Evolutionary conservation across 2,797 vertebrate species (phyloP).

Genomic region (Peromyscus nudipes): DNA sequence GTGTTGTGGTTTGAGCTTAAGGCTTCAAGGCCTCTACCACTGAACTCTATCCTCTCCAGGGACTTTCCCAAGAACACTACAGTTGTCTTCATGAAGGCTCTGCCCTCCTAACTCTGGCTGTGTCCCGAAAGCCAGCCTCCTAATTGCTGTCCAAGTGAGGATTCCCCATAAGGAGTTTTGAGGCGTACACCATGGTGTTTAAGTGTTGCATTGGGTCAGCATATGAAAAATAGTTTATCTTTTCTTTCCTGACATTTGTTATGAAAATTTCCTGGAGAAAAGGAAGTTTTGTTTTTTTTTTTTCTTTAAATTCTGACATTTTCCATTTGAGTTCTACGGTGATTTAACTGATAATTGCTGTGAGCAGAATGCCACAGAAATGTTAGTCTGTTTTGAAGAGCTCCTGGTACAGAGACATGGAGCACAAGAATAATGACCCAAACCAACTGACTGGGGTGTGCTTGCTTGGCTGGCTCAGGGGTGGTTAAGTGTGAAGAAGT

Average conservation of each 20-base stretch:
- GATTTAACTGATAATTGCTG: neutral
- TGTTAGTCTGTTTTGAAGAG: neutral
- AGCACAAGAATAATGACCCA: neutral
- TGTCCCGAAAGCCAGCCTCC: neutral
- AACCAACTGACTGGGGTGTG: neutral
- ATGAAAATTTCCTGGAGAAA: slow-evolving; percentile 14
- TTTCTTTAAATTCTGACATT: neutral
- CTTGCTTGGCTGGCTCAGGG: neutral
- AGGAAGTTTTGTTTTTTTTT: neutral
- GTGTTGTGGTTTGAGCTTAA: neutral
- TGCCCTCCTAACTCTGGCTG: neutral
- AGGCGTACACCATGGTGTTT: neutral
- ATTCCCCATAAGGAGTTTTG: neutral
- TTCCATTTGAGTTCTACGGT: neutral
- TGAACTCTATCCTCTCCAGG: neutral
- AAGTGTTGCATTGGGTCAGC: neutral
- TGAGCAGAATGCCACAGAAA: neutral
- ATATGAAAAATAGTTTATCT: slow-evolving; percentile 1
- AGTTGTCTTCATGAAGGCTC: neutral
- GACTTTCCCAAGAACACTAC: neutral
- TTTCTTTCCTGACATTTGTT: neutral
- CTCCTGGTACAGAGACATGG: neutral
- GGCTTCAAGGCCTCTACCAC: neutral
- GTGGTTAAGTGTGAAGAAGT: neutral
- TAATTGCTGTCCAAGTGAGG: neutral